Percentiles rank a stretch among this genome's conserved stretches.
These are phyloP conservation scores for Enteromius trimaculatus DNA, from an alignment of 2,797 vertebrate species.

Conservation along the genomic window DNA sequence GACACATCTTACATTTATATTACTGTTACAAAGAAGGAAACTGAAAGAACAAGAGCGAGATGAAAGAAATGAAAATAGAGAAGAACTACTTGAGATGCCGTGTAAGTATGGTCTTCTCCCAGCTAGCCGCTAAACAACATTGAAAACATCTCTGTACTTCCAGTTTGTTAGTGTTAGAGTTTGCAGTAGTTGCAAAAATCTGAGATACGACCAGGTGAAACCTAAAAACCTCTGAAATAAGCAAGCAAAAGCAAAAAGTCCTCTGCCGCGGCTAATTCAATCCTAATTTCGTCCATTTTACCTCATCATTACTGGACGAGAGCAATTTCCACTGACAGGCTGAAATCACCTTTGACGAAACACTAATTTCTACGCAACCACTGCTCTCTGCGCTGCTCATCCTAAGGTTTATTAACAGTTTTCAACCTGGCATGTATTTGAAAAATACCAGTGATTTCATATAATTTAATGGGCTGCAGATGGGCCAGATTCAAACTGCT, in stretches of 20 bases:
- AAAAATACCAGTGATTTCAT: constrained; percentile 70
- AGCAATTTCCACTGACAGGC: constrained; percentile 67
- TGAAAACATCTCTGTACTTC: too few relatives aligned
- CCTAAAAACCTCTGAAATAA: constrained; percentile 17
- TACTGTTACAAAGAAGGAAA: not conserved
- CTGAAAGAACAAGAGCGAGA: not conserved
- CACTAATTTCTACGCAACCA: constrained; percentile 62
- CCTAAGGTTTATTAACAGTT: constrained; percentile 69
- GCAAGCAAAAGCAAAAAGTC: constrained; percentile 48
- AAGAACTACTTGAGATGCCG: not conserved
- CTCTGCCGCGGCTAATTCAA: constrained; percentile 53
- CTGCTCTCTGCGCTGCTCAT: constrained; percentile 53
- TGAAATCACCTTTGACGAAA: constrained; percentile 68
- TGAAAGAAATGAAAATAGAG: not conserved
- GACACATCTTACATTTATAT: not conserved
- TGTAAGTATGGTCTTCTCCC: not conserved
- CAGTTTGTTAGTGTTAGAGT: too few relatives aligned
- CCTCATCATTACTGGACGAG: constrained; percentile 62
- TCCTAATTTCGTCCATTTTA: constrained; percentile 60
- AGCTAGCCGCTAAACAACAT: not conserved
- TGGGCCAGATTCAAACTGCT: constrained; percentile 68
- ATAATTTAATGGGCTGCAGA: constrained; percentile 69
- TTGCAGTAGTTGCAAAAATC: constrained; percentile 40
- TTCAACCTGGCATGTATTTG: constrained; percentile 64
- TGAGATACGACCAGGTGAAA: constrained; percentile 20